Evolutionary conservation across 1,140 invertebrate genomes (phyloP).

Genomic region (Eciton burchellii): DNA sequence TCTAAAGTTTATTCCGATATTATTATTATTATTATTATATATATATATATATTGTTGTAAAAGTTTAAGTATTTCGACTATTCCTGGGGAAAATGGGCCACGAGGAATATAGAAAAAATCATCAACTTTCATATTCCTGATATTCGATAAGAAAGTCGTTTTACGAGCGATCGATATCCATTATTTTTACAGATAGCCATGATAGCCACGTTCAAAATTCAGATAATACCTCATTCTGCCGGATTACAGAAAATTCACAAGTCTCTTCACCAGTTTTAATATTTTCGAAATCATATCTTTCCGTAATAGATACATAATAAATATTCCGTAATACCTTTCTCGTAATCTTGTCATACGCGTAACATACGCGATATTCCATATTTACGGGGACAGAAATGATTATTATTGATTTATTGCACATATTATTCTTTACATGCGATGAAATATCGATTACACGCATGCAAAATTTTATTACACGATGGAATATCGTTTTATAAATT

Average conservation of each 20-base stretch:
- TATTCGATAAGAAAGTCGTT: conserved; percentile 42
- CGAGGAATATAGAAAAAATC: conserved; percentile 44
- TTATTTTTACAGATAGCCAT: conserved; percentile 23
- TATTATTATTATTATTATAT: neutral
- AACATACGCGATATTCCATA: too few species aligned
- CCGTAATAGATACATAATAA: too few species aligned
- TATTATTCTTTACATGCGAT: neutral
- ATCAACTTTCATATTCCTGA: conserved; percentile 27
- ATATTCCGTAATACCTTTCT: too few species aligned
- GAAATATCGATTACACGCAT: neutral
- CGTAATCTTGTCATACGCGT: too few species aligned
- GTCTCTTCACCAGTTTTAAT: too few species aligned
- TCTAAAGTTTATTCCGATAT: conserved; percentile 11
- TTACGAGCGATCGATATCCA: conserved; percentile 18
- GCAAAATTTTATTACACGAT: conserved; percentile 6
- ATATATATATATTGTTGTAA: conserved; percentile 5
- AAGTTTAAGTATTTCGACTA: conserved; percentile 13
- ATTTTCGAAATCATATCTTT: too few species aligned
- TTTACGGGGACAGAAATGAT: too few species aligned
- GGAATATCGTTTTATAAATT: neutral
- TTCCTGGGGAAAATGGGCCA: conserved; percentile 19
- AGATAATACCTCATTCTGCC: conserved; percentile 9
- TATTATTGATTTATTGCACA: too few species aligned
- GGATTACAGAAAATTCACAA: neutral
- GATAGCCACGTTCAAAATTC: conserved; percentile 29